Evolutionary conservation across 2,113 vertebrate genomes (phyloP), one percentile per base, ranked within the genome.

Genomic region (Solea senegalensis): DNA sequence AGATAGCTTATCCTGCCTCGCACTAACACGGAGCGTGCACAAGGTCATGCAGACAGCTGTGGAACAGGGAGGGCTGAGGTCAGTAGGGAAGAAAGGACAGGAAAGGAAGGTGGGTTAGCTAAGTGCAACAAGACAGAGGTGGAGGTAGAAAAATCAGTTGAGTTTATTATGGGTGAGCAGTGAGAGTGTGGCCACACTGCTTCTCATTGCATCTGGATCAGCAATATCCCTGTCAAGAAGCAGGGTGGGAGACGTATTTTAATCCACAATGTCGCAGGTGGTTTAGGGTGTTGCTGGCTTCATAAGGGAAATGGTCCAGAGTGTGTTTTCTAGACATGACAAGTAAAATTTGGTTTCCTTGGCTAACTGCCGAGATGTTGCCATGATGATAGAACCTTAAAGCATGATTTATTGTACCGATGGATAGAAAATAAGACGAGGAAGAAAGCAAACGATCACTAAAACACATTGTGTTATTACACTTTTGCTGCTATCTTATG

Each of bases 1-100:
- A 76, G 84, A 90, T 90, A 83, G 81, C 79, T 92, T 90, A 89
- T 84, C 80, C 81, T 81, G 80, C 80, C 82, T 71, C 12, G 76
- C 60, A 53, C 54, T 40, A 65, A 81, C 68, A 63, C 0, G 13
- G 78, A 74, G 68, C 58, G 52, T 14, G 65, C 28, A 57, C 87
- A 87, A 87, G 84, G 89, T 90, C 88, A 89, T 72, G 65, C 52
- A 56, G 82, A 53, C 77, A n/a, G 50, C 83, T 80, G 21, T 67
- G 69, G 67, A 78, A 28, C 13, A n/a, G 71, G 69, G 60, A 80
- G 74, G 27, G 66, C 55, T 46, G 73, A 72, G 58, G 80, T 63
- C 57, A 73, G 81, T 72, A 65, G 69, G 58, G 76, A 72, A 67
- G 55, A 69, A 46, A 49, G 45, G 15, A 68, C 65, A 62, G 66